Conservation (phyloP, 2,113 vertebrate species). For the Aptenodytes forsteri region DNA sequence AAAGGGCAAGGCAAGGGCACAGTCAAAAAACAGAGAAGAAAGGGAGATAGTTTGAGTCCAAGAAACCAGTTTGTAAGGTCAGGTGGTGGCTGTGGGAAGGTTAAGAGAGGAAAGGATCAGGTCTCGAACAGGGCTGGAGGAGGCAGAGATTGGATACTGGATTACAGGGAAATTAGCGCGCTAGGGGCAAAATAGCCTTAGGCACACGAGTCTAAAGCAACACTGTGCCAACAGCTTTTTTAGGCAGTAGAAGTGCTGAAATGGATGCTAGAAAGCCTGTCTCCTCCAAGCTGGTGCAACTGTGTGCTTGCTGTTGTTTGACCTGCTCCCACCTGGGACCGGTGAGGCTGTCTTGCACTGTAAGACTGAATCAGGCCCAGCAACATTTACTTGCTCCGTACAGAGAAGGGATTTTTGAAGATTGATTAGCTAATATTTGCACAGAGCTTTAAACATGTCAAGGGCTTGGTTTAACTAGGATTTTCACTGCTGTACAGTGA, state of each 20-base stretch:
- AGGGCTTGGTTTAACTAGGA: background rate
- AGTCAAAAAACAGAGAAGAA: background rate
- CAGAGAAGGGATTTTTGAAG: constrained; percentile 11
- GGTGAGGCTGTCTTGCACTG: background rate
- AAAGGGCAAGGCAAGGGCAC: background rate
- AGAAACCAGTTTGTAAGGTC: background rate
- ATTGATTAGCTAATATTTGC: constrained; percentile 54
- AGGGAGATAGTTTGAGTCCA: background rate
- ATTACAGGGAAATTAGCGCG: background rate
- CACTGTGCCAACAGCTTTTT: background rate
- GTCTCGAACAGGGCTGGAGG: background rate
- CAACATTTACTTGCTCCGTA: background rate
- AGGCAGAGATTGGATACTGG: background rate
- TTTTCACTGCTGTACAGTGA: background rate
- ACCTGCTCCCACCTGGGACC: background rate
- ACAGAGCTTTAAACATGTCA: constrained; percentile 4
- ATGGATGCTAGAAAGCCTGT: background rate
- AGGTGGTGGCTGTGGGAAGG: background rate
- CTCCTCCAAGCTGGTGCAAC: background rate
- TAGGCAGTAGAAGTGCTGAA: background rate
- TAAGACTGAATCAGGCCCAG: background rate
- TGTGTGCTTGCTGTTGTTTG: background rate
- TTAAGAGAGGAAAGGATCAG: background rate
- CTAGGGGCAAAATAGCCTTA: background rate
- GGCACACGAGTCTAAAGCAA: background rate